phyloP scores from a whole-genome alignment of 2,888 invertebrate genomes.

The Polydrusus tereticollis region DNA sequence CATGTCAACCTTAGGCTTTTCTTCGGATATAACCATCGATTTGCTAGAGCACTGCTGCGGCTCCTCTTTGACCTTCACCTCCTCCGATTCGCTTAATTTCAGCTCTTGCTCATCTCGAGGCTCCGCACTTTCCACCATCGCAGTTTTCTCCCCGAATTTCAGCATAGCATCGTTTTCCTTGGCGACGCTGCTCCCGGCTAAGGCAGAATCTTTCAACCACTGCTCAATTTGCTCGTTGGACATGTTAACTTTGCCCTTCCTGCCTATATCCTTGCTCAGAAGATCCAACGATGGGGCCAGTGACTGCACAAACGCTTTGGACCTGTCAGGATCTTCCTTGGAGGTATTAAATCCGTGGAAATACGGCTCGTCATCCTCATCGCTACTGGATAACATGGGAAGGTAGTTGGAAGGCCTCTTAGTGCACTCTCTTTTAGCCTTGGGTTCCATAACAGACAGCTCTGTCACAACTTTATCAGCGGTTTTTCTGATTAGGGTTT shows the following conservation, averaged over 20 bases:
- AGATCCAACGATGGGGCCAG: conserved; percentile 62
- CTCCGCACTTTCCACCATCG: conserved; percentile 42
- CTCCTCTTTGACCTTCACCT: conserved; percentile 12
- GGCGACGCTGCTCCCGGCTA: conserved; percentile 63
- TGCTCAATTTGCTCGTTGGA: conserved; percentile 79
- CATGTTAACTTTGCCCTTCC: conserved; percentile 72
- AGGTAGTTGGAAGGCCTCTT: conserved; percentile 64
- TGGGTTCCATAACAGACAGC: conserved; percentile 51
- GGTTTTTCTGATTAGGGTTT: conserved; percentile 28
- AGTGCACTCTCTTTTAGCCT: conserved; percentile 65
- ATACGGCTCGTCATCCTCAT: conserved; percentile 65
- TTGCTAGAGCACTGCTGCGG: conserved; percentile 15
- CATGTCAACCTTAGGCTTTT: conserved; percentile 37
- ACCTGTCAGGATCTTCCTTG: conserved; percentile 47
- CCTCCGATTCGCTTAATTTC: background rate
- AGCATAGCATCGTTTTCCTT: conserved; percentile 63
- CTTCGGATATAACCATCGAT: background rate
- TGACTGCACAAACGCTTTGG: conserved; percentile 31
- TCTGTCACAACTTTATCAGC: conserved; percentile 19
- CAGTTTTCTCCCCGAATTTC: conserved; percentile 63
- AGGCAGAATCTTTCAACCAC: conserved; percentile 69
- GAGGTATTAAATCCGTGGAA: conserved; percentile 61
- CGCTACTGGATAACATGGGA: conserved; percentile 64
- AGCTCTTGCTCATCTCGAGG: conserved; percentile 29
- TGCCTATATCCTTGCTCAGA: conserved; percentile 63